phyloP scores from a whole-genome alignment of 2,888 invertebrate genomes.

The Drosophila eohydei region DNA sequence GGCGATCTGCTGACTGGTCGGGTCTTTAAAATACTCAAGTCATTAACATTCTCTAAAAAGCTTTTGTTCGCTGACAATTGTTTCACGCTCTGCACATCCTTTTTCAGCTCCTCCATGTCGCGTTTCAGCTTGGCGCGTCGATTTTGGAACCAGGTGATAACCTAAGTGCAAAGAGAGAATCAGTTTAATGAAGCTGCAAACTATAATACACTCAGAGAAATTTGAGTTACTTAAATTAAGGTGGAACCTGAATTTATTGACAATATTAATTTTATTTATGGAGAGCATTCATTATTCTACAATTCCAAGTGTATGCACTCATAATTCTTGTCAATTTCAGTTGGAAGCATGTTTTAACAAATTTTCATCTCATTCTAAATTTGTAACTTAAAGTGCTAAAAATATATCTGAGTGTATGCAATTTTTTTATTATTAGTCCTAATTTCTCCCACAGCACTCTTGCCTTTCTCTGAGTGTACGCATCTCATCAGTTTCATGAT shows the following conservation, averaged over 20 bases:
- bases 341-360: background rate
- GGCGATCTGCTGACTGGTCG: conserved; percentile 88
- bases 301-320: background rate
- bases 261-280: no score
- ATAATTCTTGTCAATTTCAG: background rate
- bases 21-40: conserved; percentile 95
- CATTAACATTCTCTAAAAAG: conserved; percentile 96
- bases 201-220: conserved; percentile 2
- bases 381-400: no score
- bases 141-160: conserved; percentile 99
- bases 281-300: background rate
- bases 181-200: background rate
- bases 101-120: conserved; percentile 98
- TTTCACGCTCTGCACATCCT: conserved; percentile 97
- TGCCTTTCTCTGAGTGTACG: conserved; percentile 1
- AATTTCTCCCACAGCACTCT: background rate
- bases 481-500: background rate
- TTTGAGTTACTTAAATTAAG: background rate
- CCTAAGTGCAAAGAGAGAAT: conserved; percentile 83
- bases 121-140: conserved; percentile 96
- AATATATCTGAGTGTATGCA: background rate
- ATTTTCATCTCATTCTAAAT: no score
- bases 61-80: conserved; percentile 94
- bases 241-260: background rate
- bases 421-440: background rate